phyloP scores from a whole-genome alignment of 2,797 vertebrate species.

The Sebastes nivosus region DNA sequence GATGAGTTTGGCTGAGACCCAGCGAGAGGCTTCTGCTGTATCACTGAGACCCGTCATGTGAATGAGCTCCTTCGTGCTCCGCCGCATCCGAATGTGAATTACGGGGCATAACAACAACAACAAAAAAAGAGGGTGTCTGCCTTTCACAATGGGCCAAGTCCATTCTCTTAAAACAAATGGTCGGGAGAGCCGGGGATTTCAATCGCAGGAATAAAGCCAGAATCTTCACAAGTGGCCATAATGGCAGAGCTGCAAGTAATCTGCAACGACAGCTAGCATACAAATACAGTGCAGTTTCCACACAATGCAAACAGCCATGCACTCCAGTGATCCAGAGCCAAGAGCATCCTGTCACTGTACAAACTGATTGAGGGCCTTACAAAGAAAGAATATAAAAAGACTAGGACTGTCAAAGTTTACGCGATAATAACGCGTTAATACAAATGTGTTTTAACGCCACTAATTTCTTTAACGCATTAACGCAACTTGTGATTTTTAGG shows the following conservation, averaged over 20 bases:
- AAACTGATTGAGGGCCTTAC: neutral
- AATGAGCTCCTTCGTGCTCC: conserved; percentile 32
- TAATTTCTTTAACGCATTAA: too few species aligned
- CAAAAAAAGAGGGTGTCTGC: conserved; percentile 16
- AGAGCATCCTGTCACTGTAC: neutral
- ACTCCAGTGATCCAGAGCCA: neutral
- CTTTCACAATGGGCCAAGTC: conserved; percentile 52
- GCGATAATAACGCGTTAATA: too few species aligned
- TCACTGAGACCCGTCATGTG: conserved; percentile 19
- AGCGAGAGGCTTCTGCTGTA: conserved; percentile 30
- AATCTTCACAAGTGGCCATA: conserved; percentile 31
- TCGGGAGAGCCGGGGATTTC: conserved; percentile 42
- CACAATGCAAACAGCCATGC: neutral
- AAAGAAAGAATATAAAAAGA: neutral
- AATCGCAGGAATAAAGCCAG: conserved; percentile 50
- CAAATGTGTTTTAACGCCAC: too few species aligned
- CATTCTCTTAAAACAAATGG: conserved; percentile 59
- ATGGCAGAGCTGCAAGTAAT: conserved; percentile 2
- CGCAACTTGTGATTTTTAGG: too few species aligned
- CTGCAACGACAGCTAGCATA: neutral
- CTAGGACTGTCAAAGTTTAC: too few species aligned
- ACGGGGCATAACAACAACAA: neutral
- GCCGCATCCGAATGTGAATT: conserved; percentile 46
- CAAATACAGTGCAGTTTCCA: neutral
- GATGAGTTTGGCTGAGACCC: conserved; percentile 62